Evolutionary conservation across 53 echinoderm and acorn worm species (phyloP).

Genomic region (Stichopus horrens): DNA sequence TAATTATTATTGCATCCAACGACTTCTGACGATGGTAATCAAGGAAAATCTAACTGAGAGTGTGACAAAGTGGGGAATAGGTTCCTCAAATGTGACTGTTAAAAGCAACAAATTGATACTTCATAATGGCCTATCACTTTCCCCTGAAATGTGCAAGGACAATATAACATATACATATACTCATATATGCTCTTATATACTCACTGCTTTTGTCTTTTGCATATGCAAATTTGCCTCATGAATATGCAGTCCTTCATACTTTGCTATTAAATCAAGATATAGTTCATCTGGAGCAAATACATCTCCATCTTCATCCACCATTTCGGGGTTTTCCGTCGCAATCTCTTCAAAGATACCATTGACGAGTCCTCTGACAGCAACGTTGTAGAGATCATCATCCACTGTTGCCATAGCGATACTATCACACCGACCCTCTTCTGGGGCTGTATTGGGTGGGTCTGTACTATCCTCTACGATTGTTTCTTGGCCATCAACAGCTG

Average conservation of each 20-base stretch:
- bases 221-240: not conserved
- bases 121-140: not conserved
- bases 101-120: not conserved
- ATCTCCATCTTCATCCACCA: conserved; percentile 23
- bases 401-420: not conserved
- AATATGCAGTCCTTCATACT: not conserved
- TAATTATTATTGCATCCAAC: no score
- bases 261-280: not conserved
- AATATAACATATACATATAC: not conserved
- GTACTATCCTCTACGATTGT: no score
- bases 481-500: no score
- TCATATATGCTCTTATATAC: no score
- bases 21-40: no score
- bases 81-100: not conserved
- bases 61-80: no score
- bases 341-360: conserved; percentile 14
- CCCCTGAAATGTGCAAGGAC: not conserved
- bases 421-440: no score
- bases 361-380: not conserved
- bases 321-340: conserved; percentile 27
- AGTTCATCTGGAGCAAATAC: conserved; percentile 11
- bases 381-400: not conserved
- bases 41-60: no score
- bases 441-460: no score
- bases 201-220: no score